These are phyloP conservation scores for Dascillus cervinus DNA, from an alignment of 2,888 invertebrate genomes.

Conservation along the genomic window DNA sequence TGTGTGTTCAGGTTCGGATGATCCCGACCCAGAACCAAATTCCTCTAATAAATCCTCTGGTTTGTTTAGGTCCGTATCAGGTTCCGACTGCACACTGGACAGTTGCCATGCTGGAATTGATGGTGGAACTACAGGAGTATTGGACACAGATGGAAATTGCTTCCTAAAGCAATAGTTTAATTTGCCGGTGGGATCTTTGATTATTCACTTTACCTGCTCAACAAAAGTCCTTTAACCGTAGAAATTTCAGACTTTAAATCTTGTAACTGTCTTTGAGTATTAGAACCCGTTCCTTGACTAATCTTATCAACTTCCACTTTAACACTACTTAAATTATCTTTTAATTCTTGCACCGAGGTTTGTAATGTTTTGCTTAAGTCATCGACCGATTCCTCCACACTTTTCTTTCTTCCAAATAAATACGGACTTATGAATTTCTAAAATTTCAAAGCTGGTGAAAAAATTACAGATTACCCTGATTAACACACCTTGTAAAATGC, in stretches of 20 bases:
- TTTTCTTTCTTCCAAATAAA: conserved; percentile 62
- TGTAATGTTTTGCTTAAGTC: conserved; percentile 63
- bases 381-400: conserved; percentile 57
- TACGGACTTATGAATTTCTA: conserved; percentile 58
- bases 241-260: conserved; percentile 62
- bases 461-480: conserved; percentile 5
- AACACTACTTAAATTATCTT: conserved; percentile 56
- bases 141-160: conserved; percentile 66
- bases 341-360: conserved; percentile 50
- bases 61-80: conserved; percentile 40
- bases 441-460: conserved; percentile 18
- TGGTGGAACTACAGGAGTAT: conserved; percentile 52
- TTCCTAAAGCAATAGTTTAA: too few relatives aligned
- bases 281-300: conserved; percentile 39
- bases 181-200: too few relatives aligned
- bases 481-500: conserved; percentile 68
- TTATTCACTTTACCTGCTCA: conserved; percentile 63
- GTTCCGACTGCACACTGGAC: conserved; percentile 49
- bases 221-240: conserved; percentile 63
- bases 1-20: conserved; percentile 63
- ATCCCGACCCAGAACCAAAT: conserved; percentile 53
- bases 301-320: conserved; percentile 56
- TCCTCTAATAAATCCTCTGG: conserved; percentile 45
- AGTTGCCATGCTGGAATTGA: conserved; percentile 80
- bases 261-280: conserved; percentile 54